These are phyloP conservation scores for Drosophila athabasca DNA, from an alignment of 1,140 invertebrate species.

Conservation along the genomic window DNA sequence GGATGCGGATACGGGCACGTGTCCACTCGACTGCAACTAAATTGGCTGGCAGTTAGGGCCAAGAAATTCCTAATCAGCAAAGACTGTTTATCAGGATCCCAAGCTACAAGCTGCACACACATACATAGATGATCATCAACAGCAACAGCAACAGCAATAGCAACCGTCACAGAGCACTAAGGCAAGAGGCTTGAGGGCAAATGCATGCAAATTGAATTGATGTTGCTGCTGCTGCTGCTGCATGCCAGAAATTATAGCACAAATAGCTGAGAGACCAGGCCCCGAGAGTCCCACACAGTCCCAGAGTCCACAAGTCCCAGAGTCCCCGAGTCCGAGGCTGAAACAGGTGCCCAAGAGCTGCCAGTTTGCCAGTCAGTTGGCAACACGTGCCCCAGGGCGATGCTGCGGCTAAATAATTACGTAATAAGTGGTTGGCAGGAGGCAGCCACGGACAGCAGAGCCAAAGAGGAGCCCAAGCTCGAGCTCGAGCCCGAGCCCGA, in stretches of 20 bases:
- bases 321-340: slow-evolving; percentile 5
- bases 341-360: slow-evolving; percentile 67
- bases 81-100: slow-evolving; percentile 32
- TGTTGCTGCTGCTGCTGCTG: slow-evolving; percentile 48
- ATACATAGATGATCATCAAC: slow-evolving; percentile 12
- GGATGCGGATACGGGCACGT: slow-evolving; percentile 17
- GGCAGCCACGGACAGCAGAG: slow-evolving; percentile 28
- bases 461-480: slow-evolving; percentile 30
- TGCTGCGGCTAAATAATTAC: slow-evolving; percentile 78
- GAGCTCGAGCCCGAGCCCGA: neutral
- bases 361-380: slow-evolving; percentile 60
- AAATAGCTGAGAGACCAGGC: slow-evolving; percentile 61
- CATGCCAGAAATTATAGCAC: slow-evolving; percentile 78
- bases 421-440: slow-evolving; percentile 80
- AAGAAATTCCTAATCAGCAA: slow-evolving; percentile 29
- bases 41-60: slow-evolving; percentile 32
- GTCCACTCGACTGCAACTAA: slow-evolving; percentile 45
- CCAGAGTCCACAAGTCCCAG: slow-evolving; percentile 1
- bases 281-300: neutral
- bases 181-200: slow-evolving; percentile 25
- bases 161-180: neutral
- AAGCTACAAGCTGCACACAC: slow-evolving; percentile 8
- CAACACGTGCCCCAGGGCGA: slow-evolving; percentile 76
- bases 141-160: neutral
- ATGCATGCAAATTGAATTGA: slow-evolving; percentile 78